Base-by-base conservation (phyloP, 2,888 invertebrate genomes). In the Brenthis hecate region DNA sequence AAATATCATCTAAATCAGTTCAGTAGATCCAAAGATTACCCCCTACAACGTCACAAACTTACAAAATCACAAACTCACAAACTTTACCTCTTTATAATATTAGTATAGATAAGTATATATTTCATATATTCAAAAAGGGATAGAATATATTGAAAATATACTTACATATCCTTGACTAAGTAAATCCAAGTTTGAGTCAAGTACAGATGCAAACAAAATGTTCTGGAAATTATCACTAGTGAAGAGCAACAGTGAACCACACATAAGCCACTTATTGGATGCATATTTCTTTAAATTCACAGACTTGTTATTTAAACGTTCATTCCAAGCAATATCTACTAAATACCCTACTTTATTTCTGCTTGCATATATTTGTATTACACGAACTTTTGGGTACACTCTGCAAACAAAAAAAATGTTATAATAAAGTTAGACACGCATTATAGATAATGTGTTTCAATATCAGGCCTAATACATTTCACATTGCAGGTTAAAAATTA, bases 241-340 rank as follows among this genome's bases (percentile, higher is more conserved):
- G 60, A 98, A 95, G 68, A 96, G 94, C 0, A 98, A 82, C 19
- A 97, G 85, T 0, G 96, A 95, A 0, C 97, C 97, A 80, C 89
- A 94, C 89, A 96, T 94, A 32, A 96, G 94, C 69, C 94, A 88
- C 76, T 95, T 95, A 70, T 78, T 85, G 66, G 77, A 75, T 0
- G 80, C 77, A 72, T 83, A 85, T 64, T 77, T 82, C 55, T 81
- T 84, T 53, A 75, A 81, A 69, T 86, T 80, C 0, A 85, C 72
- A 1, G 71, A 19, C 2, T 75, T 73, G n/a, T 80, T 77, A 6
- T 73, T 75, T 0, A 73, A 50, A 2, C 91, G 81, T 11, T 89
- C 85, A 16, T 79, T 79, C 81, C 87, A 88, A 0, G 87, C 85
- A 0, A 92, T 83, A 69, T 89, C 89, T 0, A 93, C 82, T 0